phyloP scores from a whole-genome alignment of 30 jellyfish, hydroid and myxozoan species.

The Aurelia sp. region DNA sequence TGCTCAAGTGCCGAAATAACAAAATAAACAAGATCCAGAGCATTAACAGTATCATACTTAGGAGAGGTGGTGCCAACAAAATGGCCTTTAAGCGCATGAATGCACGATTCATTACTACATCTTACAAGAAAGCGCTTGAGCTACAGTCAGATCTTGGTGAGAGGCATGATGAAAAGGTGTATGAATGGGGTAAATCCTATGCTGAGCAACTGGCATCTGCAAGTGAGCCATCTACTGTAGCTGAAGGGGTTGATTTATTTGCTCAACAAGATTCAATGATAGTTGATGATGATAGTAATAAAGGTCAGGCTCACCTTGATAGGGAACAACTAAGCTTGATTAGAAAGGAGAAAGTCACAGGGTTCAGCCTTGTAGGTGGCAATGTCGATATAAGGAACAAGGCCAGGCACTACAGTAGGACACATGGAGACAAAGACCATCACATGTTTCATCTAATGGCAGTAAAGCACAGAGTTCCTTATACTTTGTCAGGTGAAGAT shows the following conservation, averaged over 20 bases:
- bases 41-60: not conserved
- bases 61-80: conserved; percentile 16
- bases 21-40: not conserved
- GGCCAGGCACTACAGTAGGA: conserved; percentile 19
- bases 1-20: not conserved
- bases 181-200: not conserved
- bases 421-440: conserved; percentile 32
- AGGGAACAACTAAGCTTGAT: too few species aligned
- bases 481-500: too few species aligned
- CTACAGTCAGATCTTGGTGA: not conserved
- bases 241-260: not conserved
- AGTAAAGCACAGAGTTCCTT: conserved; percentile 7
- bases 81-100: not conserved
- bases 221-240: not conserved
- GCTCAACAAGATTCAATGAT: too few species aligned
- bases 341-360: not conserved
- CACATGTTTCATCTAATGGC: conserved; percentile 20
- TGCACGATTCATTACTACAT: not conserved
- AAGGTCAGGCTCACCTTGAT: too few species aligned
- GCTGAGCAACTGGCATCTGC: not conserved
- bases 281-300: too few species aligned
- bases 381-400: not conserved
- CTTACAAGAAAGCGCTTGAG: not conserved
- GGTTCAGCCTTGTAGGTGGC: conserved; percentile 8
- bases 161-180: not conserved